These are phyloP conservation scores for Epinephelus moara DNA, from an alignment of 2,113 vertebrate genomes.

Conservation along the genomic window DNA sequence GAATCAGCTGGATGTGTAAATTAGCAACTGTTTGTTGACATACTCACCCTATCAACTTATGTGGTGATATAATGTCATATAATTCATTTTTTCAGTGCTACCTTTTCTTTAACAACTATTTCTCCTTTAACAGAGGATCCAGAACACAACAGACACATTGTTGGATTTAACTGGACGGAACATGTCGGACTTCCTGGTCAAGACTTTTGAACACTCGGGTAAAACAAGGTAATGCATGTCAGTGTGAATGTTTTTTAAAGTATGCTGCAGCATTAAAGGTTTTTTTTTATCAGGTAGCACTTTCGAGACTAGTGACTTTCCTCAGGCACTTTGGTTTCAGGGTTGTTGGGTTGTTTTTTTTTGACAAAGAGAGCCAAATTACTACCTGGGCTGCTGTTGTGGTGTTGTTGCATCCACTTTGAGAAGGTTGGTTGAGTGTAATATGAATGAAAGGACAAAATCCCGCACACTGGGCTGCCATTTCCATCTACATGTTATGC, in stretches of 20 bases:
- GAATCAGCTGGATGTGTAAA: background rate
- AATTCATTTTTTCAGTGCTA: background rate
- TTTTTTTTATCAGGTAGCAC: background rate
- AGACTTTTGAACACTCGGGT: constrained; percentile 87
- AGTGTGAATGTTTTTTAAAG: background rate
- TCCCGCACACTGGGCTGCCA: constrained; percentile 12
- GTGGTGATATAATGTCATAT: background rate
- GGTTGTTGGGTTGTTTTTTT: background rate
- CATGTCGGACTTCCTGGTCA: constrained; percentile 94
- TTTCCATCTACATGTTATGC: constrained; percentile 30
- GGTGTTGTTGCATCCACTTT: constrained; percentile 21
- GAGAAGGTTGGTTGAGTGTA: constrained; percentile 33
- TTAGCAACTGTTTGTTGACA: background rate
- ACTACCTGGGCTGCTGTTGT: constrained; percentile 34
- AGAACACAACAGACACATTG: constrained; percentile 89
- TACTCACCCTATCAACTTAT: background rate
- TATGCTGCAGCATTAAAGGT: background rate
- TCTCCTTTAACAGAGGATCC: constrained; percentile 75
- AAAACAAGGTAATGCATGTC: constrained; percentile 78
- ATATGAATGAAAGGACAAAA: constrained; percentile 29
- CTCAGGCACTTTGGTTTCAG: background rate
- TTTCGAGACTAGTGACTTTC: background rate
- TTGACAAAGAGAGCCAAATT: constrained; percentile 22
- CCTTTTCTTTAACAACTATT: background rate
- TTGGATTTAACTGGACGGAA: constrained; percentile 92